Evolutionary conservation across 2,888 invertebrate genomes (phyloP).

Genomic region (Schizaphis graminum): DNA sequence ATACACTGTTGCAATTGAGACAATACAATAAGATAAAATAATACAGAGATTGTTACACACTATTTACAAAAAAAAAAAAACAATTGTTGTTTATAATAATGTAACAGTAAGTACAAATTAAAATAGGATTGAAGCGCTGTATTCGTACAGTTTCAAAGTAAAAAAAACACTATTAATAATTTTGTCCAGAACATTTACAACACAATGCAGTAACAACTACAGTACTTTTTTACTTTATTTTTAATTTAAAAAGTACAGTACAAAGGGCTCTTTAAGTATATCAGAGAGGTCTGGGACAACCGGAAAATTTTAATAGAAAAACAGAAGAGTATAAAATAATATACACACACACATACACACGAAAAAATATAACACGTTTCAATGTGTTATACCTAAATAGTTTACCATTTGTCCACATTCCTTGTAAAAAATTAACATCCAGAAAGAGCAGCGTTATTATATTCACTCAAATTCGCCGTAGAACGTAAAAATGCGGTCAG

Average conservation of each 20-base stretch:
- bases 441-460: constrained; percentile 14
- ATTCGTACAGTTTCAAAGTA: not conserved
- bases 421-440: not conserved
- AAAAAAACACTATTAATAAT: constrained; percentile 2
- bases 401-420: not conserved
- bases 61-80: not conserved
- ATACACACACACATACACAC: not conserved
- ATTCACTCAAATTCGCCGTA: not conserved
- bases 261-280: not conserved
- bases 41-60: not conserved
- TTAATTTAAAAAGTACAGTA: constrained; percentile 31
- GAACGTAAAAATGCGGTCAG: not conserved
- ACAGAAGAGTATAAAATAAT: not conserved
- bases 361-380: not conserved
- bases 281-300: constrained; percentile 10
- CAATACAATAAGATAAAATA: not conserved
- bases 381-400: not conserved
- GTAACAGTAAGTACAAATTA: not conserved
- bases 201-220: not conserved
- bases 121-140: not conserved
- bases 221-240: not conserved
- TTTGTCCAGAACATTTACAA: not conserved
- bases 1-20: not conserved
- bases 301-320: not conserved
- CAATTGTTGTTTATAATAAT: not conserved